Percentiles rank a stretch among this genome's conserved stretches.
phyloP scores from a whole-genome alignment of 2,797 vertebrate species.

The Salmo trutta region DNA sequence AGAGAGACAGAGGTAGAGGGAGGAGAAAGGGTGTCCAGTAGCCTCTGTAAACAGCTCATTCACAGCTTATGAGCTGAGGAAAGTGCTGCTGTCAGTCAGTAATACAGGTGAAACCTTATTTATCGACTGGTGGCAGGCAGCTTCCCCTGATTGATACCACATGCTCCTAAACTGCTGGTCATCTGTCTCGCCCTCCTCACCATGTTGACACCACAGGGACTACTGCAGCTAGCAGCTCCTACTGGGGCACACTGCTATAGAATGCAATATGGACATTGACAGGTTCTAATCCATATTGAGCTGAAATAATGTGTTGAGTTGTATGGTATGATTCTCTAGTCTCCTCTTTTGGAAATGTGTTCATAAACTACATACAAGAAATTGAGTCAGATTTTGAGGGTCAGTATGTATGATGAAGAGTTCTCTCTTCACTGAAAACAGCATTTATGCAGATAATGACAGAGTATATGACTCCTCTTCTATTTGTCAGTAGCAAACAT shows the following conservation, averaged over 20 bases:
- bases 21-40: slow-evolving; percentile 19
- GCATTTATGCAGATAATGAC: no score
- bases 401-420: no score
- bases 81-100: slow-evolving; percentile 59
- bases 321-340: background rate
- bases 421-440: no score
- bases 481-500: background rate
- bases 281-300: background rate
- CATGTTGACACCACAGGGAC: slow-evolving; percentile 25
- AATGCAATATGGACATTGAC: background rate
- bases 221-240: background rate
- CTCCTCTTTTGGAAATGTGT: background rate
- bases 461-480: no score
- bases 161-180: slow-evolving; percentile 60
- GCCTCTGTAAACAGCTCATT: slow-evolving; percentile 59
- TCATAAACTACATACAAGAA: no score
- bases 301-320: background rate
- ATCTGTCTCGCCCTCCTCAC: slow-evolving; percentile 61
- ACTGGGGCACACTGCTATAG: background rate
- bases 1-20: background rate
- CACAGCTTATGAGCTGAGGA: slow-evolving; percentile 46
- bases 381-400: no score
- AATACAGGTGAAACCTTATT: slow-evolving; percentile 62
- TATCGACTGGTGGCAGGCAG: slow-evolving; percentile 58
- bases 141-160: slow-evolving; percentile 62